Evolutionary conservation across 30 jellyfish, hydroid and myxozoan species (phyloP).

Genomic region (Cassiopea andromeda): DNA sequence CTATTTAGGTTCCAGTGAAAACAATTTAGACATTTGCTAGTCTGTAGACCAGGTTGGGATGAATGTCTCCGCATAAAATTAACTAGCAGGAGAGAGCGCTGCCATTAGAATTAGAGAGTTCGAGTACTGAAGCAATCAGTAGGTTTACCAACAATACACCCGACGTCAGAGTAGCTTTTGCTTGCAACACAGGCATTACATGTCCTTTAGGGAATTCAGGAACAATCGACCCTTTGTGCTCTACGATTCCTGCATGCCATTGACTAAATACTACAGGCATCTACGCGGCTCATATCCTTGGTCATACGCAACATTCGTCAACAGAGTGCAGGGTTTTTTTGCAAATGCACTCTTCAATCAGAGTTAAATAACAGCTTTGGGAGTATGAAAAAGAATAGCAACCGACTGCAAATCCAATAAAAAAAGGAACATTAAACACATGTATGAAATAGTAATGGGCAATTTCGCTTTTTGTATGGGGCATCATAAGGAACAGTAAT

Average conservation of each 20-base stretch:
- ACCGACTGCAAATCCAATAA: slow-evolving; percentile 2
- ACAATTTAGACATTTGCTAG: slow-evolving; percentile 9
- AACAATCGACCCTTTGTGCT: slow-evolving; percentile 18
- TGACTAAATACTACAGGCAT: slow-evolving; percentile 60
- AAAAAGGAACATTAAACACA: neutral
- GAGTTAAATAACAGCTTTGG: slow-evolving; percentile 37
- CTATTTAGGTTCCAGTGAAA: slow-evolving; percentile 39
- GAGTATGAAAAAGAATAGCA: slow-evolving; percentile 6
- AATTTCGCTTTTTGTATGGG: neutral
- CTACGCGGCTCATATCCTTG: slow-evolving; percentile 40
- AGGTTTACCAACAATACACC: slow-evolving; percentile 19
- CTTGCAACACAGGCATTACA: slow-evolving; percentile 39
- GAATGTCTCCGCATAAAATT: slow-evolving; percentile 39
- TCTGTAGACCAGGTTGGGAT: slow-evolving; percentile 52
- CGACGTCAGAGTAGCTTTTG: neutral
- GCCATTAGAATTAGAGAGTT: slow-evolving; percentile 16
- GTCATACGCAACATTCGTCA: slow-evolving; percentile 14
- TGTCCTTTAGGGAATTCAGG: slow-evolving; percentile 47
- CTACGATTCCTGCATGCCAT: slow-evolving; percentile 68
- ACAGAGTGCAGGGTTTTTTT: slow-evolving; percentile 24
- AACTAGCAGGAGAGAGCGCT: slow-evolving; percentile 36
- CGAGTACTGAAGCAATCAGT: slow-evolving; percentile 33
- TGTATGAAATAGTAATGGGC: slow-evolving; percentile 1
- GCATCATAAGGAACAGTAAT: slow-evolving; percentile 24
- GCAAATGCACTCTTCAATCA: slow-evolving; percentile 8